Evolutionary conservation across 2,888 invertebrate species (phyloP), one percentile per base, ranked within the genome.

Genomic region (Gibbula magus): DNA sequence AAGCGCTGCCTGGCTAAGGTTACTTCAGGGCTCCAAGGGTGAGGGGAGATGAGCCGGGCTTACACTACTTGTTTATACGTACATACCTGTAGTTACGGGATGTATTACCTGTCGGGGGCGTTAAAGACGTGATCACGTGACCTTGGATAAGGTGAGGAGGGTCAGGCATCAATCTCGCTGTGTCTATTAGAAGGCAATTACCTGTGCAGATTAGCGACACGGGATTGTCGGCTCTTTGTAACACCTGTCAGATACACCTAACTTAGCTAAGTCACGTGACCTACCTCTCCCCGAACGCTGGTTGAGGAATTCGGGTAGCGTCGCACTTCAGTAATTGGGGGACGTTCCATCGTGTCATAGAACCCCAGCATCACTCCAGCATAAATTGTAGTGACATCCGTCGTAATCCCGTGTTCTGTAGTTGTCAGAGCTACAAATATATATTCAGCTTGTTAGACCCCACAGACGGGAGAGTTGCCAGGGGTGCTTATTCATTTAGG

Each of bases 121-220:
- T 35, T 70, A 20, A 32, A n/a, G 70, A 35, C 20, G 35, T 20
- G 20, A n/a, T 70, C 70, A 70, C 70, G 70, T 70, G 70, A 5
- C 39, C n/a, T 10, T 10, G 70, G 32, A 39, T n/a, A 25, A 39
- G 70, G 35, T 70, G 70, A 70, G 32, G 16, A 20, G 70, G 70
- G 70, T 70, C 39, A 70, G 25, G 10, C 70, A 70, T 70, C 70
- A 70, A 70, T 70, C 70, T 70, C 35, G 5, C 70, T 39, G 39
- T 70, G 70, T 70, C 70, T 70, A 70, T 70, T 70, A 70, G 39
- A 70, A 70, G 70, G 70, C 70, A 70, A 70, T 70, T 70, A 70
- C 39, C 32, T 70, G 70, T 70, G 18, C 20, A 70, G 70, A 70
- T 70, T 70, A 70, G 70, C 70, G 70, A 70, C 70, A 70, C 35